Conservation (phyloP, 2,113 vertebrate genomes). For the Bothrops jararaca region DNA sequence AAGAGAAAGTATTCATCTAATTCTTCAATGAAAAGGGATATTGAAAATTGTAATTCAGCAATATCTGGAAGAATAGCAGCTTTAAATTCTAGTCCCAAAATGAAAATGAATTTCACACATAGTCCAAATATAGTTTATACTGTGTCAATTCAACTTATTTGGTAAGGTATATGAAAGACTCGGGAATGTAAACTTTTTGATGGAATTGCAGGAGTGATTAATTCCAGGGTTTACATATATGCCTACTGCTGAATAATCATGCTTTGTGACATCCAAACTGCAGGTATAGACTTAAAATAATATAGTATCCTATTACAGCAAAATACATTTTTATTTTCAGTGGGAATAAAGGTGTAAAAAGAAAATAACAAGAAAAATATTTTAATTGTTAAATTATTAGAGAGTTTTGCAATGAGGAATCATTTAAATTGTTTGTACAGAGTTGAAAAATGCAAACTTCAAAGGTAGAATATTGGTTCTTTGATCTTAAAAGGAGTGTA, state of each 20-base stretch:
- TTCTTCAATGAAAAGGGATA: not conserved
- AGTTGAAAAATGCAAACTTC: constrained; percentile 62
- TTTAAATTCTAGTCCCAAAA: not conserved
- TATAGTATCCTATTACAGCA: constrained; percentile 19
- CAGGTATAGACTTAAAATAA: constrained; percentile 40
- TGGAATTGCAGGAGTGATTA: not conserved
- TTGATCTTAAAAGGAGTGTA: constrained; percentile 65
- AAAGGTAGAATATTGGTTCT: constrained; percentile 61
- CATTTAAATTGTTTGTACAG: constrained; percentile 61
- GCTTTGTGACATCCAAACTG: constrained; percentile 29
- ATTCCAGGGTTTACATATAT: not conserved
- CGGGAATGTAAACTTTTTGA: not conserved
- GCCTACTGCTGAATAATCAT: not conserved
- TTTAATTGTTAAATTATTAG: constrained; percentile 50
- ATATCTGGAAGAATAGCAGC: not conserved
- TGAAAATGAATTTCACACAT: not conserved
- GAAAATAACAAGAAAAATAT: constrained; percentile 38
- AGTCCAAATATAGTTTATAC: not conserved
- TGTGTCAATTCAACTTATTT: not conserved
- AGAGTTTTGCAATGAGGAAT: constrained; percentile 30
- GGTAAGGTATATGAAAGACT: not conserved
- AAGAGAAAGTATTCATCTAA: not conserved
- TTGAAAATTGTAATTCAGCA: not conserved
- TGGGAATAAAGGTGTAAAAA: constrained; percentile 10
- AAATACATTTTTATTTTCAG: constrained; percentile 19